Percentiles rank a stretch among this genome's conserved stretches.
These are phyloP conservation scores for Cyprinodon diabolis DNA, from an alignment of 2,797 vertebrate species.

Conservation along the genomic window DNA sequence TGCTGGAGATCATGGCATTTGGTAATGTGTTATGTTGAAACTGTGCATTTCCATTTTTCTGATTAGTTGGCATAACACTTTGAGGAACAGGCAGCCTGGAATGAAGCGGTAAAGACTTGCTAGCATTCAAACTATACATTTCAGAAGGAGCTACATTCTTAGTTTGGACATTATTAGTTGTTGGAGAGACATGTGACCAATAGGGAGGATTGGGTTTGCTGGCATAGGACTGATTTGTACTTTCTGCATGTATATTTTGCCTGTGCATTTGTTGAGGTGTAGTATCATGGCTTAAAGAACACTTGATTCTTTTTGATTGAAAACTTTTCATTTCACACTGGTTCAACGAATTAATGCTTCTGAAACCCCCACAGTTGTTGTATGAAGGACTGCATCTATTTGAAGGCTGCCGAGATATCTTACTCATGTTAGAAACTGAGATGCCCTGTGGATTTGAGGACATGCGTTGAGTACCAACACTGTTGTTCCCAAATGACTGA, in stretches of 20 bases:
- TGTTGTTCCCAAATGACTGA: background rate
- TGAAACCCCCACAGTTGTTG: background rate
- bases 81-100: conserved; percentile 5
- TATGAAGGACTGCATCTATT: background rate
- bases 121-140: background rate
- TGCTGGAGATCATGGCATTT: background rate
- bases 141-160: background rate
- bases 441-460: conserved; percentile 4
- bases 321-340: background rate
- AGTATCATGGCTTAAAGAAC: background rate
- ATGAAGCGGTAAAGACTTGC: background rate
- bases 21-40: conserved; percentile 7
- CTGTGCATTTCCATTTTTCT: background rate
- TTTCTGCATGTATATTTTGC: rapidly evolving
- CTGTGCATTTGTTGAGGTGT: background rate
- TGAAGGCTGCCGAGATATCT: conserved; percentile 1
- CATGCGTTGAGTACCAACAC: background rate
- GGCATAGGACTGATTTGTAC: background rate
- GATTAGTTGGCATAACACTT: background rate
- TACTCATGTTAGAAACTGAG: background rate
- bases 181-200: background rate
- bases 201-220: background rate
- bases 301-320: background rate
- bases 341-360: background rate
- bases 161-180: conserved; percentile 7